Base-by-base conservation (phyloP, 2,797 vertebrate species). In the Pipistrellus kuhlii region DNA sequence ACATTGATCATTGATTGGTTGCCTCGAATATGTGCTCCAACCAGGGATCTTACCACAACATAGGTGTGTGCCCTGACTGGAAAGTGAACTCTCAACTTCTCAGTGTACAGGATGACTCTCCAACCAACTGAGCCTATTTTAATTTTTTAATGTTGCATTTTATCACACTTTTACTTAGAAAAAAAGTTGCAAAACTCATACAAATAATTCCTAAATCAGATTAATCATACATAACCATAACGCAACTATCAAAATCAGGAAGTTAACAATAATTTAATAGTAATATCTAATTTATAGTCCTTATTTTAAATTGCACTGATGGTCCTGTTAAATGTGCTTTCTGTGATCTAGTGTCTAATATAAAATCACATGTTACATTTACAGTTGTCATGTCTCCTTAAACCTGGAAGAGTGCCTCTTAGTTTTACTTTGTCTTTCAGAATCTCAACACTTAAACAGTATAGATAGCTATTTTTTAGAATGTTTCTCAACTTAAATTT, bases 241-340 rank as follows among this genome's bases (percentile, higher is more conserved):
- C 25, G 87, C 25, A 90, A 35, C 71, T 84, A 80, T 75, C 10
- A 95, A 88, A 92, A 93, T 78, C 48, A 93, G 38, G 38, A 88
- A 86, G 86, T 73, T 78, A 87, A 25, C 44, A 44, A 57, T 87
- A 12, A 77, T 55, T 20, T 27, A 46, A 64, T 55, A 10, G 3
- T 83, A 71, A 10, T 71, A 93, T 64, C 64, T 92, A 91, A 57
- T 44, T 11, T 71, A 55, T 51, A 69, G 0, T 18, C 1, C 4
- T 90, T 90, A 46, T 59, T 62, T 68, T 68, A 91, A 87, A 88
- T 83, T 90, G 94, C 21, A 90, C 20, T 62, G 85, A 4, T 77
- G 13, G 1, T 46, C 11, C 25, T 17, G 59, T 8, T 73, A 87
- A 75, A 44, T 57, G 32, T 44, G 30, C 6, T 80, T 93, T 93